Evolutionary conservation across 1,140 invertebrate genomes (phyloP), one percentile per base, ranked within the genome.

Genomic region (Octopus sinensis): DNA sequence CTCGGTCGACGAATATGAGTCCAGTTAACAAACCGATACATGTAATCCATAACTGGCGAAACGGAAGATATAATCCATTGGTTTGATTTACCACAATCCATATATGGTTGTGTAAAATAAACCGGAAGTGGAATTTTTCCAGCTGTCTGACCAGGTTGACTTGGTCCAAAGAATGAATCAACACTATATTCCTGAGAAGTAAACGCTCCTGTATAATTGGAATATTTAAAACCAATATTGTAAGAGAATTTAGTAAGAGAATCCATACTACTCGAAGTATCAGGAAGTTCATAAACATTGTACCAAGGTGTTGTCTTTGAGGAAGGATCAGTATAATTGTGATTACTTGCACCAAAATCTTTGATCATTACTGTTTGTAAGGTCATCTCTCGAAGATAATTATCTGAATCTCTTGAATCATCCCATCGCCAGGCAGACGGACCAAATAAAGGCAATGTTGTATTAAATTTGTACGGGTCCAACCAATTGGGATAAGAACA

Each of bases 261-360:
- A 87, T 98, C 96, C 87, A 97, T 96, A 82, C 95, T 91, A 77
- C 86, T 84, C 6, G 81, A 53, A 87, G 87, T 93, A 91, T 98
- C 96, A 68, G 82, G 86, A 78, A 0, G 96, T 96, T 77, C 98
- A 43, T 51, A 68, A 90, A 96, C 96, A 91, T 43, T 85, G 86
- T 92, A 94, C 96, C 96, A 98, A 90, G 97, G 95, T 89, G 98
- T 98, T 54, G 95, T 96, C 82, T 95, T 93, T 90, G 98, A 98
- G 85, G 93, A 94, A 85, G 96, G 95, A n/a, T 94, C 94, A 0
- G 96, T 96, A 88, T 98, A 98, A 91, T 98, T 97, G 76, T 93
- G 91, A 75, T 94, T 95, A 4, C 92, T 90, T 54, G 88, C 86
- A 1, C 87, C 88, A 54, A 85, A 84, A 80, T 88, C 88, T 43